phyloP scores from a whole-genome alignment of 1,140 invertebrate species.

The Trachelipus rathkii region DNA sequence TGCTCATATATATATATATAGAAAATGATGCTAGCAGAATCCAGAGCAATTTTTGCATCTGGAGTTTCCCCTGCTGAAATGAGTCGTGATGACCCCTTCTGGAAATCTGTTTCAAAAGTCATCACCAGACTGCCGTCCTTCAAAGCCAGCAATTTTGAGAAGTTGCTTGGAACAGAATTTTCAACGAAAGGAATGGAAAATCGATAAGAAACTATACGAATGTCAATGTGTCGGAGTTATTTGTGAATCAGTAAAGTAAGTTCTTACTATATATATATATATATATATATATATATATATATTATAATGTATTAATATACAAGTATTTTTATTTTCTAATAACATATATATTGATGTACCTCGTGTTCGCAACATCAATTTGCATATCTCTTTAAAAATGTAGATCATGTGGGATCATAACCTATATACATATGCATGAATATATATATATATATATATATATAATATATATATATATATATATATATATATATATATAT shows the following conservation, averaged over 20 bases:
- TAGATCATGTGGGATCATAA: too few species aligned
- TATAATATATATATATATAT: too few species aligned
- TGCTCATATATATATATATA: too few species aligned
- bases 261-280: not conserved
- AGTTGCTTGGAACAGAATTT: not conserved
- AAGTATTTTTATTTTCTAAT: too few species aligned
- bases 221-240: not conserved
- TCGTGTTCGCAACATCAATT: too few species aligned
- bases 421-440: too few species aligned
- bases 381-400: too few species aligned
- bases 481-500: too few species aligned
- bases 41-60: not conserved
- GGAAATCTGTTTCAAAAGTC: not conserved
- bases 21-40: not conserved
- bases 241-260: constrained; percentile 1
- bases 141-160: not conserved
- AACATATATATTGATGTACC: too few species aligned
- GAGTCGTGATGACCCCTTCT: not conserved
- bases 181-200: not conserved
- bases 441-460: too few species aligned
- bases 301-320: too few species aligned
- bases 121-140: not conserved
- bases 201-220: not conserved
- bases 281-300: too few species aligned
- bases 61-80: not conserved